Evolutionary conservation across 2,797 vertebrate species (phyloP).

Genomic region (Fratercula arctica): DNA sequence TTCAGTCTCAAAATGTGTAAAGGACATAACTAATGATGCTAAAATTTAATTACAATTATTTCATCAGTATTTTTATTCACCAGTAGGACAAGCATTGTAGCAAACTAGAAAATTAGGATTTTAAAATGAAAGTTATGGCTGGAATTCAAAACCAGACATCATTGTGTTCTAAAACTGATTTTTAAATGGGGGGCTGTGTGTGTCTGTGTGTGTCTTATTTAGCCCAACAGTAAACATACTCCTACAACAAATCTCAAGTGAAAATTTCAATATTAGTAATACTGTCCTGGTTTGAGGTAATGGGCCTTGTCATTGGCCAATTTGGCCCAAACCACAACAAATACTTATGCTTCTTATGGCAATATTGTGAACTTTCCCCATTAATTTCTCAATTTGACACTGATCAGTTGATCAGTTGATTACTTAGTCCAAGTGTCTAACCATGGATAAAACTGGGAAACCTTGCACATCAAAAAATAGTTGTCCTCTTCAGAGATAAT

Average conservation of each 20-base stretch:
- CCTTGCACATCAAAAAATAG: neutral
- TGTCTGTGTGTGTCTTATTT: neutral
- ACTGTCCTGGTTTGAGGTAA: too few species aligned
- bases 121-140: neutral
- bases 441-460: neutral
- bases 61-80: neutral
- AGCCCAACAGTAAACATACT: neutral
- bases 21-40: neutral
- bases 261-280: conserved; percentile 11
- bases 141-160: neutral
- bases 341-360: neutral
- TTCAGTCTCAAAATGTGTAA: neutral
- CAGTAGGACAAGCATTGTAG: neutral
- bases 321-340: too few species aligned
- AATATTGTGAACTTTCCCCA: neutral
- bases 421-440: neutral
- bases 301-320: too few species aligned
- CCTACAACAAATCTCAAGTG: neutral
- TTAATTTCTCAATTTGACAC: neutral
- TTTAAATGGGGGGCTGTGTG: neutral
- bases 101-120: neutral
- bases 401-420: neutral
- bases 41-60: neutral
- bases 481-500: neutral
- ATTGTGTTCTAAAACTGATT: neutral